Percentiles rank a stretch among this genome's conserved stretches.
Conservation (phyloP, 2,888 invertebrate genomes). For the Leucophenga montana region DNA sequence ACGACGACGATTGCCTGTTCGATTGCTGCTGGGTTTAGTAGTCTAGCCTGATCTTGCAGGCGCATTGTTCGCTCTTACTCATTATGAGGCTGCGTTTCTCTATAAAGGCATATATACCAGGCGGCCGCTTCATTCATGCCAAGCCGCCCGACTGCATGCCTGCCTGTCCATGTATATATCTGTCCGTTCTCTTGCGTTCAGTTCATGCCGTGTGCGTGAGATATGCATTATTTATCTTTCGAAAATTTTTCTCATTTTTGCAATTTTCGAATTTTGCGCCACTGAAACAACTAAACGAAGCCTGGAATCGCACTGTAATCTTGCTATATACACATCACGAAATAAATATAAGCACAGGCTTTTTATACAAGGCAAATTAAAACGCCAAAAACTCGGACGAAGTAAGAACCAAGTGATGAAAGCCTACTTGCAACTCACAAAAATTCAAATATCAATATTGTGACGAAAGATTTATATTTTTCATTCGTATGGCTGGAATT, state of each 20-base stretch:
- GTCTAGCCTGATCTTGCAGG: too few species aligned
- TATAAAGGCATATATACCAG: too few species aligned
- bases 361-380: background rate
- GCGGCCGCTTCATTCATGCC: too few species aligned
- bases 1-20: conserved; percentile 16
- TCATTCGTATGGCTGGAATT: too few species aligned
- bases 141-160: background rate
- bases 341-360: background rate
- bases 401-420: too few species aligned
- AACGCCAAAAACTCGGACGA: background rate
- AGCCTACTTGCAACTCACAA: too few species aligned
- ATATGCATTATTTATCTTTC: conserved; percentile 72
- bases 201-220: conserved; percentile 65
- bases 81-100: too few species aligned
- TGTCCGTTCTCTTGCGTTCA: conserved; percentile 14
- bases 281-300: conserved; percentile 37
- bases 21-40: too few species aligned
- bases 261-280: conserved; percentile 34
- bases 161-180: conserved; percentile 16
- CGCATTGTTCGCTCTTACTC: too few species aligned
- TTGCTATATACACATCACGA: background rate
- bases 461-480: too few species aligned
- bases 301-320: too few species aligned
- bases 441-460: too few species aligned
- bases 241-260: conserved; percentile 52